A percentile compares a stretch with the other conserved stretches of the same genome.
These are phyloP conservation scores for Opisthocomus hoazin DNA, from an alignment of 2,113 vertebrate species.

Conservation along the genomic window DNA sequence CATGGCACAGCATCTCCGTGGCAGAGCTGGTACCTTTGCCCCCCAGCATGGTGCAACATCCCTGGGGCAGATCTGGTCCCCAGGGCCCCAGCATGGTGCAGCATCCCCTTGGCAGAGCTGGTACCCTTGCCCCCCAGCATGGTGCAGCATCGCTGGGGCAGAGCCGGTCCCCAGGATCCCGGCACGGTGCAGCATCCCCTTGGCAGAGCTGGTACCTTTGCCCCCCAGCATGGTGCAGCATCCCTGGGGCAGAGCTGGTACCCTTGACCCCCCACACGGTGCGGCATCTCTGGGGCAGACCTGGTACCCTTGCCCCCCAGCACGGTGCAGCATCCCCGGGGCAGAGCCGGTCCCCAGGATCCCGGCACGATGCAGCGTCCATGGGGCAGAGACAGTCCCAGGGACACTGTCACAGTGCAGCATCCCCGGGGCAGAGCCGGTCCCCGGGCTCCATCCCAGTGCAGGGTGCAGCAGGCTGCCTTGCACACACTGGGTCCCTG, in stretches of 20 bases:
- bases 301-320: no score
- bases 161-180: fast-evolving
- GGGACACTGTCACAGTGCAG: no score
- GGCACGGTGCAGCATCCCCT: not conserved
- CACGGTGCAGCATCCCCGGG: not conserved
- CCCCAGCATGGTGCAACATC: no score
- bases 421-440: not conserved
- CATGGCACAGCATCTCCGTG: not conserved
- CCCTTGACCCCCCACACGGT: fast-evolving
- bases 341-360: fast-evolving
- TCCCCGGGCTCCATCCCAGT: not conserved
- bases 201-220: no score
- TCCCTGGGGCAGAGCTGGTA: not conserved
- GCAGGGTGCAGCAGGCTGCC: not conserved
- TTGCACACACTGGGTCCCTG: fast-evolving
- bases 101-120: not conserved
- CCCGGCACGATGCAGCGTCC: fast-evolving
- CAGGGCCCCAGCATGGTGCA: fast-evolving
- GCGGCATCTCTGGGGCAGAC: not conserved
- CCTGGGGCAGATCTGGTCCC: not conserved
- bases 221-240: no score
- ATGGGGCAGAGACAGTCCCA: not conserved
- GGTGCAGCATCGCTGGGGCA: not conserved
- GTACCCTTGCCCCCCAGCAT: no score
- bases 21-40: no score